Evolutionary conservation across 2,113 vertebrate species (phyloP).

Genomic region (Poeciliopsis turrubarensis): DNA sequence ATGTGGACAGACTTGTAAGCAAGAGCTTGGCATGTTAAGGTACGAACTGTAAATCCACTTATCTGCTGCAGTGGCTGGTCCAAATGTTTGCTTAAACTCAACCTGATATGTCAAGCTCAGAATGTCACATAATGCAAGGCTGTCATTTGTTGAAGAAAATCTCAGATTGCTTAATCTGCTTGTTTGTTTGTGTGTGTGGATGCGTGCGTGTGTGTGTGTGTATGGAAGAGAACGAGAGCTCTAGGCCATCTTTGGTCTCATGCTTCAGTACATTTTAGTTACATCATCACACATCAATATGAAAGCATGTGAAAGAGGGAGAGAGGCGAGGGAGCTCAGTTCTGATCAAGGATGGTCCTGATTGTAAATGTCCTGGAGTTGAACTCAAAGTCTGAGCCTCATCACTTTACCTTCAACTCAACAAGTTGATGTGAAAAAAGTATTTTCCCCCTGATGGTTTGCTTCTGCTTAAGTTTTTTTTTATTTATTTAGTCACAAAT

Average conservation of each 20-base stretch:
- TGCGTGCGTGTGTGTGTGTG: neutral
- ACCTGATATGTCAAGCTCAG: constrained; percentile 2
- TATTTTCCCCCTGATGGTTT: too few relatives aligned
- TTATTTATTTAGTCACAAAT: too few relatives aligned
- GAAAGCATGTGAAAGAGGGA: constrained; percentile 19
- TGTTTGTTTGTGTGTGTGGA: neutral
- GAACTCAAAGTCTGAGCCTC: constrained; percentile 1
- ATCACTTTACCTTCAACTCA: neutral
- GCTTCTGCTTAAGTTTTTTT: too few relatives aligned
- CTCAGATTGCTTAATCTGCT: constrained; percentile 4
- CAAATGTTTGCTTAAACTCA: constrained; percentile 5
- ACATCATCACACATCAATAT: constrained; percentile 52
- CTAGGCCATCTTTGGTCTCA: constrained; percentile 26
- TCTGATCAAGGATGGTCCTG: constrained; percentile 35
- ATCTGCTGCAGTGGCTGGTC: neutral
- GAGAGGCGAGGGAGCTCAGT: neutral
- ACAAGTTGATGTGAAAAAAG: too few relatives aligned
- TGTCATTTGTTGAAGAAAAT: constrained; percentile 10
- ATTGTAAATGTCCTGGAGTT: constrained; percentile 20
- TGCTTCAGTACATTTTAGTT: constrained; percentile 39
- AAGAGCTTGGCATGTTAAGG: neutral
- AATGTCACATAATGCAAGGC: neutral
- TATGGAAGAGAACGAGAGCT: neutral
- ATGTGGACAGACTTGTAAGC: neutral
- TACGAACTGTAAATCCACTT: constrained; percentile 1